These are phyloP conservation scores for Drosophila watanabei DNA, from an alignment of 1,140 invertebrate genomes.

Conservation along the genomic window DNA sequence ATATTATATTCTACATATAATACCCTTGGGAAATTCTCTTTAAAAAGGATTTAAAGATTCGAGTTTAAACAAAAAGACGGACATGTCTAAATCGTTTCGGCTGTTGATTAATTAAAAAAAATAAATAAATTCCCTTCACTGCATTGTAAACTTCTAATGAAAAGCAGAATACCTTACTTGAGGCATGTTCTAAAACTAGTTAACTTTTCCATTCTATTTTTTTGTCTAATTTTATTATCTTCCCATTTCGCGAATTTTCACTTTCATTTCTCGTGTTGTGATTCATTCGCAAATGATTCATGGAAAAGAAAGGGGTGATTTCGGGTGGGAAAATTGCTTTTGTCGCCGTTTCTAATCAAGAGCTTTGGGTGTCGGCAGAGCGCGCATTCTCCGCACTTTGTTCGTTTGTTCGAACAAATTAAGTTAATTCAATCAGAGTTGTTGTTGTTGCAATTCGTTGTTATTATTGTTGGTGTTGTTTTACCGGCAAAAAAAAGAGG, in stretches of 20 bases:
- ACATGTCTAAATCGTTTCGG: neutral
- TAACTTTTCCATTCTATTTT: neutral
- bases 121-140: neutral
- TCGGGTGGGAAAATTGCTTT: slow-evolving; percentile 51
- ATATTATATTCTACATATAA: neutral
- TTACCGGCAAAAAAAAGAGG: slow-evolving; percentile 29
- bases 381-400: neutral
- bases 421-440: slow-evolving; percentile 68
- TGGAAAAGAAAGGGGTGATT: slow-evolving; percentile 20
- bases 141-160: neutral
- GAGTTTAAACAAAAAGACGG: neutral
- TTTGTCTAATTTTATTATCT: neutral
- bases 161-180: neutral
- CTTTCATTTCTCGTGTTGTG: slow-evolving; percentile 24
- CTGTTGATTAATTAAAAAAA: too few species aligned
- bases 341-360: slow-evolving; percentile 76
- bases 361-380: slow-evolving; percentile 16
- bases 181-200: neutral
- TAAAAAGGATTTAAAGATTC: neutral
- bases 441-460: slow-evolving; percentile 21
- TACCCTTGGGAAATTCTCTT: neutral
- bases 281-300: slow-evolving; percentile 48
- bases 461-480: slow-evolving; percentile 25
- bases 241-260: neutral
- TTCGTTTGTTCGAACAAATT: slow-evolving; percentile 33